phyloP scores from a whole-genome alignment of 2,888 invertebrate genomes.

The Monoplex corrugatus region DNA sequence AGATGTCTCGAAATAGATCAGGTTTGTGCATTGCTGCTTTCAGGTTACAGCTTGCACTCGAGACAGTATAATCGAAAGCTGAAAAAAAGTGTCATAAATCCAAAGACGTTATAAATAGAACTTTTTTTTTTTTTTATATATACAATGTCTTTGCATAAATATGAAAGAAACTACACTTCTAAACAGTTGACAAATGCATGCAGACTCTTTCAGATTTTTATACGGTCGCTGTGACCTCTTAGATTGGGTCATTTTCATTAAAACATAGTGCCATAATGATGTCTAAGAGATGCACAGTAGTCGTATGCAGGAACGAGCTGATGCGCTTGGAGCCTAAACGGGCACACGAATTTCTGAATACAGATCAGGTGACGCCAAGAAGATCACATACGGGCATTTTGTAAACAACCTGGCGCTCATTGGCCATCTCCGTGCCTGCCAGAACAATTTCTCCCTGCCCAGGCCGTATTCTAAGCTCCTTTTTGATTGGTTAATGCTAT shows the following conservation, averaged over 20 bases:
- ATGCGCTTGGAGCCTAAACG: neutral
- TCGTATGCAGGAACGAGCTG: neutral
- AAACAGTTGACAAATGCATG: too few species aligned
- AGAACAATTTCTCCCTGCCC: constrained; percentile 54
- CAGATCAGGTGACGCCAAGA: constrained; percentile 57
- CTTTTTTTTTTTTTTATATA: too few species aligned
- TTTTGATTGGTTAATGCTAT: constrained; percentile 51
- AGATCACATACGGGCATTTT: constrained; percentile 60
- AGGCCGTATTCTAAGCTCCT: constrained; percentile 37
- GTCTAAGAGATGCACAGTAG: neutral
- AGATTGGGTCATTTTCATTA: too few species aligned
- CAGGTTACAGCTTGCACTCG: too few species aligned
- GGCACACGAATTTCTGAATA: constrained; percentile 48
- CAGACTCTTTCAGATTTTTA: too few species aligned
- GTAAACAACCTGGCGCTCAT: constrained; percentile 53
- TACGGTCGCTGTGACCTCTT: too few species aligned
- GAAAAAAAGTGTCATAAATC: too few species aligned
- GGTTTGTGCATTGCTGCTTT: too few species aligned
- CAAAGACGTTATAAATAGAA: too few species aligned
- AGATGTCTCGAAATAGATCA: too few species aligned
- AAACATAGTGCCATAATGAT: neutral
- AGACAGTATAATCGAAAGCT: too few species aligned
- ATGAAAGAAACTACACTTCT: neutral
- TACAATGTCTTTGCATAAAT: neutral
- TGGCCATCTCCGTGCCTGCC: constrained; percentile 57